Evolutionary conservation across 2,113 vertebrate genomes (phyloP).

Genomic region (Bos indicus): DNA sequence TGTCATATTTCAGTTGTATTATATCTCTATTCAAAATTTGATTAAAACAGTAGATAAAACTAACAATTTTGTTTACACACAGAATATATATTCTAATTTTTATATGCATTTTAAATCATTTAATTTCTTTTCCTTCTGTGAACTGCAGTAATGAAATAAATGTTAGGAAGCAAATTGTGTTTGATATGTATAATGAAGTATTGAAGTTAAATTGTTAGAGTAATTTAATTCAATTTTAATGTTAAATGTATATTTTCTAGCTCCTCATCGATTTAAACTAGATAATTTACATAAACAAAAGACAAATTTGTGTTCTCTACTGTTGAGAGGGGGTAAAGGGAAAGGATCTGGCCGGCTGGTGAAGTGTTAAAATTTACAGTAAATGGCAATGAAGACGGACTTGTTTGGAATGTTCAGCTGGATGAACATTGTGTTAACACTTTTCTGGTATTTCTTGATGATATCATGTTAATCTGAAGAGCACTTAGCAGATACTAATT

Average conservation of each 20-base stretch:
- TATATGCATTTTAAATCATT: not conserved
- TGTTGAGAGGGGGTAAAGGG: not conserved
- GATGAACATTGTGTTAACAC: constrained; percentile 29
- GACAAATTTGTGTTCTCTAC: not conserved
- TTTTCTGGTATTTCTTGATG: constrained; percentile 43
- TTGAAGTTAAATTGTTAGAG: not conserved
- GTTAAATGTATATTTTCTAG: constrained; percentile 33
- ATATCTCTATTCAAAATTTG: not conserved
- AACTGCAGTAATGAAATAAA: constrained; percentile 16
- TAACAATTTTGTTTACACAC: not conserved
- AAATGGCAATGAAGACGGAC: constrained; percentile 17
- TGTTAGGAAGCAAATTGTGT: constrained; percentile 19
- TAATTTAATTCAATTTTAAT: constrained; percentile 16
- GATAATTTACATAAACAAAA: constrained; percentile 3
- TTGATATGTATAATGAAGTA: not conserved
- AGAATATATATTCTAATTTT: not conserved
- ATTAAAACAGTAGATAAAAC: not conserved
- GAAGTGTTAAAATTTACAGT: not conserved
- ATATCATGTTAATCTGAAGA: constrained; percentile 30
- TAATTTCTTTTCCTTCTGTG: constrained; percentile 28
- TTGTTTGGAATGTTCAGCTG: constrained; percentile 32
- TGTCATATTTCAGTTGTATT: not conserved
- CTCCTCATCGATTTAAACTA: not conserved
- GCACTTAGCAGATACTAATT: constrained; percentile 13
- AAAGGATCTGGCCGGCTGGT: constrained; percentile 6